Conservation (phyloP, 2,113 vertebrate genomes). For the Heliornis fulica region DNA sequence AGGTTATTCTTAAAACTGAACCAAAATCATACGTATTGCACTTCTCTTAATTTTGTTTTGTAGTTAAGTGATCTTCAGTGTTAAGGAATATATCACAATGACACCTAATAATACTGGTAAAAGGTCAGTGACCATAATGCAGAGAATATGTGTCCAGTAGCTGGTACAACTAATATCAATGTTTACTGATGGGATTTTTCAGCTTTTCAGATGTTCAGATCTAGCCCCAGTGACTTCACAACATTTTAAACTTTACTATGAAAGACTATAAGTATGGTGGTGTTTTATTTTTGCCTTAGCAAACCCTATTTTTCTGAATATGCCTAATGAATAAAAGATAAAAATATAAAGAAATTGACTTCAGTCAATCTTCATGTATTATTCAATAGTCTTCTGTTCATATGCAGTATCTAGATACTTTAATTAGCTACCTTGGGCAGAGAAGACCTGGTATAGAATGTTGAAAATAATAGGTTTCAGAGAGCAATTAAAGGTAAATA, state of each 20-base stretch:
- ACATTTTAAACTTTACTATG: background rate
- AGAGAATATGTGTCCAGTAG: background rate
- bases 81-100: background rate
- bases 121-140: background rate
- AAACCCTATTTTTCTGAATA: conserved; percentile 16
- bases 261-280: background rate
- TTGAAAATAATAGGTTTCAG: conserved; percentile 53
- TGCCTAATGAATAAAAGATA: conserved; percentile 67
- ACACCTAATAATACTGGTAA: background rate
- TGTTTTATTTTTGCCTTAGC: conserved; percentile 4
- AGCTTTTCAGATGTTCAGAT: background rate
- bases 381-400: conserved; percentile 42
- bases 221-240: background rate
- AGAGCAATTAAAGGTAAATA: conserved; percentile 55
- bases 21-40: background rate
- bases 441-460: conserved; percentile 40
- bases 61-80: background rate
- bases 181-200: background rate
- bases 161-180: background rate
- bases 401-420: background rate
- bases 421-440: conserved; percentile 67
- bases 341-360: conserved; percentile 67
- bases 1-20: background rate
- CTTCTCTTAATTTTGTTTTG: background rate
- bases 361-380: conserved; percentile 72